Base-by-base conservation (phyloP, 2,888 invertebrate genomes). In the Hyles lineata region DNA sequence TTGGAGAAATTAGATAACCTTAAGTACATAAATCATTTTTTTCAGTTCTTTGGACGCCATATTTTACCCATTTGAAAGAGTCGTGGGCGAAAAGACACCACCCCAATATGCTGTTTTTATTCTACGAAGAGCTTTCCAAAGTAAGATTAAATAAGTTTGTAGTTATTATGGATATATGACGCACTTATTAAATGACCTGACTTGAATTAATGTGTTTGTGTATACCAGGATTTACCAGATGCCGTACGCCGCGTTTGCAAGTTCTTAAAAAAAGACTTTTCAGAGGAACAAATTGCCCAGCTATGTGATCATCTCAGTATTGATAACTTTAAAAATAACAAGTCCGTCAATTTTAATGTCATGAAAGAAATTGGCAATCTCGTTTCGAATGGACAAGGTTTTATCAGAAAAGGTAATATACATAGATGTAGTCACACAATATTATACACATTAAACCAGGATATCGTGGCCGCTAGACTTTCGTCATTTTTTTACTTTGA, bases 271-370 rank as follows among this genome's bases (percentile, higher is more conserved):
- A 96, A 96, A 84, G 81, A 88, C 0, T 95, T 96, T 74, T 93
- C 92, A 0, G 90, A 93, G 0, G 95, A 96, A 25, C 95, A 98
- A 84, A 85, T 97, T 0, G 84, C 91, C 0, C 89, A 90, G 25
- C 91, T 99, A 3, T 95, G 95, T 15, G 90, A 96, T 9, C 97
- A 98, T 86, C 95, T 98, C 75, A 95, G 96, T 82, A 97, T 99
- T 76, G 95, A 96, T 15, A 97, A 96, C 86, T 99, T 99, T 92
- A 96, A 97, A 78, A 95, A 96, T 17, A 98, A 98, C 90, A 96
- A 96, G 70, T 96, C 97, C 9, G 97, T 98, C 0, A 98, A 98
- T 85, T 96, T 95, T 71, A 95, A 96, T 74, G 95, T 96, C 70
- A 94, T 97, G 85, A 95, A 93, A 79, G 95, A 95, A 0, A 92